These are phyloP conservation scores for Nautilus pompilius DNA, from an alignment of 1,140 invertebrate genomes.

Conservation along the genomic window DNA sequence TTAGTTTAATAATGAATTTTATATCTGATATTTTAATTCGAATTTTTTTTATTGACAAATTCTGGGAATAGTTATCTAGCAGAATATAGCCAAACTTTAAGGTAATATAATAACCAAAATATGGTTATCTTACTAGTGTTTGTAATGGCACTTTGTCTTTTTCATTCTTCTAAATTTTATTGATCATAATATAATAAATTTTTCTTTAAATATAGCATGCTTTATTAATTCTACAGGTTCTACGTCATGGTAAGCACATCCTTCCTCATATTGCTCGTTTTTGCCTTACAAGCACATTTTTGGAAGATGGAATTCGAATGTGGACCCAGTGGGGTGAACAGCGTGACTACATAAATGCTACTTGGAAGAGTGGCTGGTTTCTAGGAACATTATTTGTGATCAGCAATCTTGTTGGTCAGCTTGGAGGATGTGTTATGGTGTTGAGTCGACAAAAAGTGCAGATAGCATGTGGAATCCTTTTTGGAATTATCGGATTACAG, in stretches of 20 bases:
- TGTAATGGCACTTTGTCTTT: too few species aligned
- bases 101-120: too few species aligned
- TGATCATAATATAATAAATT: too few species aligned
- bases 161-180: too few species aligned
- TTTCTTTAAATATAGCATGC: too few species aligned
- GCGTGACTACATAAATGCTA: conserved; percentile 84
- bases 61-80: too few species aligned
- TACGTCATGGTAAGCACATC: conserved; percentile 87
- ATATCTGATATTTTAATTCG: too few species aligned
- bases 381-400: conserved; percentile 89
- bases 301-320: conserved; percentile 99
- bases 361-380: conserved; percentile 95
- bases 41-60: too few species aligned
- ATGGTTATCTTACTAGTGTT: too few species aligned
- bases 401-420: conserved; percentile 91
- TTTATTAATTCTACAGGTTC: conserved; percentile 78
- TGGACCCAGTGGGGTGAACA: conserved; percentile 99
- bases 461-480: conserved; percentile 89
- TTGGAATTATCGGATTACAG: conserved; percentile 95
- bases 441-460: conserved; percentile 86
- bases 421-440: conserved; percentile 94
- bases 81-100: too few species aligned
- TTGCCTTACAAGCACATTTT: conserved; percentile 98
- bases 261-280: conserved; percentile 92
- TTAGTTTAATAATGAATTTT: too few species aligned